A percentile compares a stretch with the other conserved stretches of the same genome.
phyloP scores from a whole-genome alignment of 2,797 vertebrate genomes.

The Poecilia wingei region DNA sequence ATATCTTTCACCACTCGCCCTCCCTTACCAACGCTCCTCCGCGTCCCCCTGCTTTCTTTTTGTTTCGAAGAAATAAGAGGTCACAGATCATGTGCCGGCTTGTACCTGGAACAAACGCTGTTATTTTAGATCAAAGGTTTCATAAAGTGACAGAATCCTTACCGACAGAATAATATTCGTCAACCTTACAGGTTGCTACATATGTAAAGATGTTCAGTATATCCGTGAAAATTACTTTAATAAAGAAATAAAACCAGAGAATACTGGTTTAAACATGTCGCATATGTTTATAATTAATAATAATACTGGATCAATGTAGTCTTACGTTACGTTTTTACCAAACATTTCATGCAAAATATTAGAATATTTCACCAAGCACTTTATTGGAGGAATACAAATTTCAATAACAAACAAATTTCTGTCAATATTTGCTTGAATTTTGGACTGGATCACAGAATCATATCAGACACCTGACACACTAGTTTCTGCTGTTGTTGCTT shows the following conservation, averaged over 20 bases:
- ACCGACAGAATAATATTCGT: background rate
- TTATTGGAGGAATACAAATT: background rate
- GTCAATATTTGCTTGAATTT: background rate
- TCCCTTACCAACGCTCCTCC: constrained; percentile 23
- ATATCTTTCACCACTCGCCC: constrained; percentile 57
- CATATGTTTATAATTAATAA: background rate
- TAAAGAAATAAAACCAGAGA: background rate
- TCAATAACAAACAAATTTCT: background rate
- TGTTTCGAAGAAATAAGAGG: constrained; percentile 42
- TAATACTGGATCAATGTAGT: background rate
- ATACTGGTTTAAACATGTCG: background rate
- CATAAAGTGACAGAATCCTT: background rate
- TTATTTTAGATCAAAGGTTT: constrained; percentile 38
- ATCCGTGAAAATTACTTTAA: background rate
- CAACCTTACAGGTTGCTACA: constrained; percentile 13
- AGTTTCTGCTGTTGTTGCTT: background rate
- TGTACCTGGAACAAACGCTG: constrained; percentile 47
- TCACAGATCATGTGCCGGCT: constrained; percentile 23
- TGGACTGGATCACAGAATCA: background rate
- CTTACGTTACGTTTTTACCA: background rate
- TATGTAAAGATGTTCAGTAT: background rate
- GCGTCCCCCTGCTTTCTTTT: constrained; percentile 34
- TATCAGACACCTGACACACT: background rate
- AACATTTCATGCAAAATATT: background rate
- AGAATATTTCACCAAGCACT: background rate